phyloP scores from a whole-genome alignment of 2,888 invertebrate species.

The Rhopalosiphum nymphaeae region DNA sequence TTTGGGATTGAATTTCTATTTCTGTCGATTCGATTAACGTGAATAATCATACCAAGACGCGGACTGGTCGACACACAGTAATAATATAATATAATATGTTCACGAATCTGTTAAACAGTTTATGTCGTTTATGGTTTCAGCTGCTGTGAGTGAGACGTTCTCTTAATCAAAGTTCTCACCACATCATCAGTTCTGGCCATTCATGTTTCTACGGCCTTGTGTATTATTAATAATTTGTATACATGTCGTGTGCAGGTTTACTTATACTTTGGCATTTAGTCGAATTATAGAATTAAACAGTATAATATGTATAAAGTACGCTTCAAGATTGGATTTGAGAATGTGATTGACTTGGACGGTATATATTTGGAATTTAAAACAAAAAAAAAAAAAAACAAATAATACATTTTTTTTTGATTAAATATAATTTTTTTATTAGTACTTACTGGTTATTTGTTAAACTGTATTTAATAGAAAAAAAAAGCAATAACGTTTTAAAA shows the following conservation, averaged over 20 bases:
- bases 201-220: not conserved
- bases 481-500: not conserved
- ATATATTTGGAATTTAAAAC: not conserved
- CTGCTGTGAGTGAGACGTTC: not conserved
- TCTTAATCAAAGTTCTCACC: not conserved
- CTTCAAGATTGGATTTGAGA: not conserved
- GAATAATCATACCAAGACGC: not conserved
- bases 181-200: not conserved
- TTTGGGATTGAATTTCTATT: not conserved
- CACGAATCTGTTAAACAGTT: not conserved
- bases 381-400: not conserved
- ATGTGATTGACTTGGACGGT: not conserved
- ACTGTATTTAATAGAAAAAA: not conserved
- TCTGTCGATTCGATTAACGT: not conserved
- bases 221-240: not conserved
- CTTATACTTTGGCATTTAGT: not conserved
- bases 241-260: not conserved
- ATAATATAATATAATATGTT: not conserved
- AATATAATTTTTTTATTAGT: not conserved
- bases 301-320: not conserved
- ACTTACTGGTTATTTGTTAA: not conserved
- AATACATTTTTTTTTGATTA: not conserved
- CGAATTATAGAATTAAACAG: not conserved
- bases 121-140: not conserved
- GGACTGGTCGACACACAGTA: not conserved